These are phyloP conservation scores for Eutrigla gurnardus DNA, from an alignment of 2,797 vertebrate species.

Conservation along the genomic window DNA sequence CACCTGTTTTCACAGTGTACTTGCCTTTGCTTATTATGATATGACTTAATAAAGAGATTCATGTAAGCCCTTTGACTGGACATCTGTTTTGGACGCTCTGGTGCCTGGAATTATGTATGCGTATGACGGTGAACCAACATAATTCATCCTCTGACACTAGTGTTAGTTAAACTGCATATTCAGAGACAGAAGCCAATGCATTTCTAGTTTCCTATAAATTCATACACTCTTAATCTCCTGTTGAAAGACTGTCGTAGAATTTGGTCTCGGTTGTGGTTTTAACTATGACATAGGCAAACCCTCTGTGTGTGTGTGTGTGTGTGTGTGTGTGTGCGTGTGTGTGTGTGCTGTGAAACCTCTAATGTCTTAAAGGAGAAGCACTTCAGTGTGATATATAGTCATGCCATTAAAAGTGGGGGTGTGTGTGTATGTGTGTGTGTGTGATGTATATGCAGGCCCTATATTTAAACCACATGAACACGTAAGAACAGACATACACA, in stretches of 20 bases:
- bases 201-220: conserved; percentile 3
- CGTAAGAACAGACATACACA: not conserved
- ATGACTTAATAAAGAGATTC: not conserved
- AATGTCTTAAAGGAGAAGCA: conserved; percentile 9
- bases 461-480: conserved; percentile 10
- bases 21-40: not conserved
- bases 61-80: not conserved
- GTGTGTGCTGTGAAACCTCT: conserved; percentile 17
- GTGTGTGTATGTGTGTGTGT: conserved; percentile 4
- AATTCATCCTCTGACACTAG: not conserved
- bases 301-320: not conserved
- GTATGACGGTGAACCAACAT: not conserved
- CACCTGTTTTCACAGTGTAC: not conserved
- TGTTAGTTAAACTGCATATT: conserved; percentile 1
- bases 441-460: not conserved
- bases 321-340: not conserved
- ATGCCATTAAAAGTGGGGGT: conserved; percentile 44
- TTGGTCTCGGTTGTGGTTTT: not conserved
- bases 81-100: not conserved
- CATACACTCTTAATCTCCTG: not conserved
- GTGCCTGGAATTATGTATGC: not conserved
- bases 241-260: not conserved
- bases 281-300: conserved; percentile 3
- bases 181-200: not conserved
- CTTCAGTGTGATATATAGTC: conserved; percentile 52